Percentiles rank a stretch among this genome's conserved stretches.
phyloP scores from a whole-genome alignment of 1,140 invertebrate genomes.

The Nephotettix cincticeps region DNA sequence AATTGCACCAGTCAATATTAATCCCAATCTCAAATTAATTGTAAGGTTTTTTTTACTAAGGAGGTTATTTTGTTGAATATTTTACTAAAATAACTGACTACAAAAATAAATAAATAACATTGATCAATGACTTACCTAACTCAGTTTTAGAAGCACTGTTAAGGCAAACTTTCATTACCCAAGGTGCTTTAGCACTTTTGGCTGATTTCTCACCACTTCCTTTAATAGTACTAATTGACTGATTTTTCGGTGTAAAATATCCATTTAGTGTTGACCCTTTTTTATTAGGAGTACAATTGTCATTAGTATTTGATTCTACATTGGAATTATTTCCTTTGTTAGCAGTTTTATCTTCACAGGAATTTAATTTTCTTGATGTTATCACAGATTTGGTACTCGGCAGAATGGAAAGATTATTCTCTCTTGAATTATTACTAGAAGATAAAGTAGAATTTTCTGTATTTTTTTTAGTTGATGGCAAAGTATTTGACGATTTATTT shows the following conservation, averaged over 20 bases:
- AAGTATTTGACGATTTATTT: background rate
- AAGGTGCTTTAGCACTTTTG: background rate
- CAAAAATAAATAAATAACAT: background rate
- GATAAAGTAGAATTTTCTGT: background rate
- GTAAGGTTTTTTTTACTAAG: too few species aligned
- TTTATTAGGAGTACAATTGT: background rate
- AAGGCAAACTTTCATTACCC: slow-evolving; percentile 6
- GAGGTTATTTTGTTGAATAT: too few species aligned
- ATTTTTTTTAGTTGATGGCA: background rate
- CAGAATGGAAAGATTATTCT: background rate
- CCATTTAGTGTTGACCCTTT: background rate
- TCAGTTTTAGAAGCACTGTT: background rate
- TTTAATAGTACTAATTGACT: background rate
- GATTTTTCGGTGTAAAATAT: background rate
- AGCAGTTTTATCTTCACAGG: background rate
- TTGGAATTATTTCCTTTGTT: background rate
- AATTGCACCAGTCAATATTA: too few species aligned
- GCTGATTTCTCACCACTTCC: background rate
- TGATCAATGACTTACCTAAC: too few species aligned
- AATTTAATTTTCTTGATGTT: background rate
- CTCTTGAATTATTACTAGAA: background rate
- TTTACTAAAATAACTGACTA: background rate
- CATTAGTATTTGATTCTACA: background rate
- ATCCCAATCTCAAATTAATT: too few species aligned
- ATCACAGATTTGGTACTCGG: background rate